These are phyloP conservation scores for Pharmacophagus antenor DNA, from an alignment of 2,888 invertebrate species.

Conservation along the genomic window DNA sequence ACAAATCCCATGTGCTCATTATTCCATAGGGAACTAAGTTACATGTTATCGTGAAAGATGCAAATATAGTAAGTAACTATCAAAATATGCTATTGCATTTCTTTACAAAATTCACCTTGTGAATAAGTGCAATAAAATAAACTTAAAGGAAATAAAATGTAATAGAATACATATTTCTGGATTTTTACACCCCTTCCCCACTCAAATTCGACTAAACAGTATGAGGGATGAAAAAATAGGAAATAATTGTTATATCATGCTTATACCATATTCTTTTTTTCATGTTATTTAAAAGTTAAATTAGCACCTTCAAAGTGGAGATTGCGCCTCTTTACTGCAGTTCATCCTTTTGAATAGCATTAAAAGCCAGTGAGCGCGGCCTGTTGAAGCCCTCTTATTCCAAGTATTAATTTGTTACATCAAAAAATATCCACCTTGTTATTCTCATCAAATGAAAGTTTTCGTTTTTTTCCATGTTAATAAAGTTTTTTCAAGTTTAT, in stretches of 20 bases:
- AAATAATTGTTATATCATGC: too few species aligned
- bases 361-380: slow-evolving; percentile 1
- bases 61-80: too few species aligned
- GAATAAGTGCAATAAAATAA: too few species aligned
- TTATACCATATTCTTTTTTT: not conserved
- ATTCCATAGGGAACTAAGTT: not conserved
- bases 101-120: too few species aligned
- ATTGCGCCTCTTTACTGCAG: slow-evolving; percentile 4
- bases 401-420: not conserved
- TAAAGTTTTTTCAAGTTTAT: not conserved
- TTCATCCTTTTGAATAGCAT: slow-evolving; percentile 3
- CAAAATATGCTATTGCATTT: too few species aligned
- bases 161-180: too few species aligned
- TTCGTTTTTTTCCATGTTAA: not conserved
- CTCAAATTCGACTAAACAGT: too few species aligned
- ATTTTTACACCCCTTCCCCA: too few species aligned
- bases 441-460: not conserved
- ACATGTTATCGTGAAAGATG: too few species aligned
- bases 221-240: too few species aligned
- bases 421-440: not conserved
- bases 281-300: not conserved
- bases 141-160: too few species aligned
- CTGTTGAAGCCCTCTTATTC: not conserved
- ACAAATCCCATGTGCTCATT: not conserved
- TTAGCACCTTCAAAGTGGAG: not conserved